A percentile compares a stretch with the other conserved stretches of the same genome.
phyloP scores from a whole-genome alignment of 2,113 vertebrate genomes.

The Tyrannus savana region DNA sequence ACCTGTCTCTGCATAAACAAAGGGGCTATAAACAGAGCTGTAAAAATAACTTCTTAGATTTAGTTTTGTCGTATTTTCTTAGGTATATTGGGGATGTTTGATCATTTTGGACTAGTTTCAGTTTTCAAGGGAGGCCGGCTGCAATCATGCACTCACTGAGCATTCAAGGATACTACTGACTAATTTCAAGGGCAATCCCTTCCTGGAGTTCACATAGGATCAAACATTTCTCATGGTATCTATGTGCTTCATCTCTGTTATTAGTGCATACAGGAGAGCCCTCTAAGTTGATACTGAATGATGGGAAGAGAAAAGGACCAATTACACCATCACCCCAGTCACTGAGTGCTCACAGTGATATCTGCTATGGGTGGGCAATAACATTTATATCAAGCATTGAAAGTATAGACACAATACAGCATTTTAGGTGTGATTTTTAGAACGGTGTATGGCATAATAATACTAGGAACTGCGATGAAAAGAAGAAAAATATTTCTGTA shows the following conservation, averaged over 20 bases:
- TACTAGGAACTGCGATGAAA: background rate
- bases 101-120: background rate
- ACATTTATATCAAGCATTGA: background rate
- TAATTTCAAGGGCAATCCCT: background rate
- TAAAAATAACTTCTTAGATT: background rate
- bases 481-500: background rate
- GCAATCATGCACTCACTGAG: background rate
- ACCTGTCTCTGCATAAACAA: constrained; percentile 11
- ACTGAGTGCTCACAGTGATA: background rate
- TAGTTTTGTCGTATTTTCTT: constrained; percentile 3
- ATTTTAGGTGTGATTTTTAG: background rate
- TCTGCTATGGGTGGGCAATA: background rate
- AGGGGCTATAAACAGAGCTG: background rate
- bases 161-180: background rate
- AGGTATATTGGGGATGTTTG: background rate
- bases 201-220: background rate
- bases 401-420: background rate
- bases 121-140: background rate
- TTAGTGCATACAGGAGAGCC: background rate
- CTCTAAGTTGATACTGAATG: background rate
- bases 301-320: background rate
- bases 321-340: background rate
- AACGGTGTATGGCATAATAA: background rate
- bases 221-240: background rate
- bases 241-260: background rate